A percentile compares a stretch with the other conserved stretches of the same genome.
These are phyloP conservation scores for Sialis lutaria DNA, from an alignment of 2,888 invertebrate genomes.

Conservation along the genomic window DNA sequence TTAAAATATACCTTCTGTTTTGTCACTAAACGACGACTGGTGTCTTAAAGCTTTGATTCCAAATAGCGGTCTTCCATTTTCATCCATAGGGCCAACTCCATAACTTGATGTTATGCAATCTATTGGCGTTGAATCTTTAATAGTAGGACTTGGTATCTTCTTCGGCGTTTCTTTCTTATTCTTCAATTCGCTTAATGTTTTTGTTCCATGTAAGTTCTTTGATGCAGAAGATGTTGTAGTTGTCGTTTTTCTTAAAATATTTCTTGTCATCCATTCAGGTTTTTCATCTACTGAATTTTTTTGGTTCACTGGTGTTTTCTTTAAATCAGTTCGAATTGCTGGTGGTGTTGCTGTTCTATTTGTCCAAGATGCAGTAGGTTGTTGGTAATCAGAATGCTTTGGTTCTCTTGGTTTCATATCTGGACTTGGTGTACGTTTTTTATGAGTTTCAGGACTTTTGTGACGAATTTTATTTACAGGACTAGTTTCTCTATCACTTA, in stretches of 20 bases:
- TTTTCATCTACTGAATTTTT: slow-evolving; percentile 31
- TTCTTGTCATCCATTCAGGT: slow-evolving; percentile 43
- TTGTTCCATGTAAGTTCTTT: slow-evolving; percentile 21
- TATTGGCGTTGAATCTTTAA: slow-evolving; percentile 25
- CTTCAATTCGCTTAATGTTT: slow-evolving; percentile 15
- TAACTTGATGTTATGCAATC: slow-evolving; percentile 66
- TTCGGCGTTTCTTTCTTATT: slow-evolving; percentile 18
- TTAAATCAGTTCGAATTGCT: slow-evolving; percentile 13
- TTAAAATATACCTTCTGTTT: slow-evolving; percentile 38
- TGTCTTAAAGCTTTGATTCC: slow-evolving; percentile 55
- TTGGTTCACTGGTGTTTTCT: slow-evolving; percentile 20
- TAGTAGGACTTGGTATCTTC: slow-evolving; percentile 21
- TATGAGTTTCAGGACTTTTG: slow-evolving; percentile 22
- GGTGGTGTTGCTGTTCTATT: slow-evolving; percentile 20
- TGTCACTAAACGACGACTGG: slow-evolving; percentile 37
- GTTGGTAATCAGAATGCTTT: slow-evolving; percentile 9
- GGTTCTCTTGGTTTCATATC: slow-evolving; percentile 9
- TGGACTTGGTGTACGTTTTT: slow-evolving; percentile 17
- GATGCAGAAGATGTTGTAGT: slow-evolving; percentile 16
- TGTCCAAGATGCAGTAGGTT: slow-evolving; percentile 19
- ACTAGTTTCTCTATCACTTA: slow-evolving; percentile 1
- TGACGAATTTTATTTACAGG: slow-evolving; percentile 20
- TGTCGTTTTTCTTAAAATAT: slow-evolving; percentile 35
- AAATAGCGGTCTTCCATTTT: slow-evolving; percentile 61
- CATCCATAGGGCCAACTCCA: slow-evolving; percentile 67